Evolutionary conservation across 1,140 invertebrate species (phyloP), one percentile per base, ranked within the genome.

Genomic region (Papilio xuthus): DNA sequence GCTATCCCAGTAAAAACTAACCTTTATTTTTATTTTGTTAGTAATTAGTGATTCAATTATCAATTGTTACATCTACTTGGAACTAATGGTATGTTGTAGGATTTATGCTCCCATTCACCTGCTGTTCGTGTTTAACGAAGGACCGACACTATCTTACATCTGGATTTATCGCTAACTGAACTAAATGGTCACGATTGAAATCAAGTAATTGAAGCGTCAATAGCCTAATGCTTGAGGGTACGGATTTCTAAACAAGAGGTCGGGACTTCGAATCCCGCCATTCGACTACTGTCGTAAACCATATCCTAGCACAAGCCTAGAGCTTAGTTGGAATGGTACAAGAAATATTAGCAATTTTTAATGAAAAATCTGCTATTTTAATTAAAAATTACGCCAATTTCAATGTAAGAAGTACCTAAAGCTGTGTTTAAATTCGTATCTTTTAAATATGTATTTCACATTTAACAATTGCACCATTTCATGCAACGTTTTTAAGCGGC

Each of bases 401-500:
- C 56, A 13, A 13, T 13, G 23, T 60, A 26, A 60, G 56, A n/a
- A 53, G 20, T 10, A n/a, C n/a, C n/a, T n/a, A 26, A 10, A 12
- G 10, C 23, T 60, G 8, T 56, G 7, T 60, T 12, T 56, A 56
- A 56, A 3, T 23, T 56, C 1, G 53, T 56, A 56, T 56, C n/a
- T 23, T 60, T 60, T 60, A 26, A 60, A 60, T 67, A 67, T 67
- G 26, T 67, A 67, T 67, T 67, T 67, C 60, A 67, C 26, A 67
- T 32, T 67, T 67, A 18, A 67, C 13, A 28, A 67, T 67, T 47
- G 71, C 71, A 47, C 20, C n/a, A 73, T 73, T 42, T 73, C 71
- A 26, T 47, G 42, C 71, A 47, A 23, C 12, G 71, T 73, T 44
- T 44, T 73, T 26, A 67, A 67, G 41, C 20, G 23, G 42, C 71